Evolutionary conservation across 2,888 invertebrate species (phyloP), one percentile per base, ranked within the genome.

Genomic region (Agriopis marginaria): DNA sequence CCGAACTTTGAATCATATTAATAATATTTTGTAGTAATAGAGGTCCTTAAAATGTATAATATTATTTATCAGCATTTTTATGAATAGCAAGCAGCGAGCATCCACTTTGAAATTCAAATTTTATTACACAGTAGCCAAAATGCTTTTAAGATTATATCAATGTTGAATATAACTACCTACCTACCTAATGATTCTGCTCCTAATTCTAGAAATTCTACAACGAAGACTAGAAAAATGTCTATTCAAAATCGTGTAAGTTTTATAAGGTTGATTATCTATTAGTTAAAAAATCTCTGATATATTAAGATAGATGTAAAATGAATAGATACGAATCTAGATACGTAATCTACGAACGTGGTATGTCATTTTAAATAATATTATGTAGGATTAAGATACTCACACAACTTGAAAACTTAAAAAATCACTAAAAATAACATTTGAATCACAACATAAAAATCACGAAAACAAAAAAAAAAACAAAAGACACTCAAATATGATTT

Each of bases 341-440:
- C 11, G 12, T 47, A 6, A 47, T 3, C 11, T 7, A 47, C 5
- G n/a, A 23, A 23, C 17, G 0, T 1, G 17, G 17, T 23, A 47
- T 49, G 0, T 45, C 5, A 45, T 12, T 45, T 5, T 12, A 45
- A 1, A 11, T 7, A 23, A 51, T 17, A 6, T 50, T 23, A 50
- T 7, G 49, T 14, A 53, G 1, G 5, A 32, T 32, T 8, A 17
- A 17, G 17, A 11, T 54, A 82, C 84, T 82, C 56, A 81, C 82
- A 82, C 75, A 70, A 50, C 68, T 74, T 77, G 77, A 76, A 80
- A 80, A 73, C 68, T 70, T 72, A 66, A 70, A 75, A 75, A 50
- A 64, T 60, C 66, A 75, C 71, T 74, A 76, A 70, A 73, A 77
- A 71, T 76, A 74, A 67, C 79, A 80, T 80, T 77, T 76, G 76